A percentile compares a stretch with the other conserved stretches of the same genome.
phyloP scores from a whole-genome alignment of 2,113 vertebrate genomes.

The Pseudopodoces humilis region DNA sequence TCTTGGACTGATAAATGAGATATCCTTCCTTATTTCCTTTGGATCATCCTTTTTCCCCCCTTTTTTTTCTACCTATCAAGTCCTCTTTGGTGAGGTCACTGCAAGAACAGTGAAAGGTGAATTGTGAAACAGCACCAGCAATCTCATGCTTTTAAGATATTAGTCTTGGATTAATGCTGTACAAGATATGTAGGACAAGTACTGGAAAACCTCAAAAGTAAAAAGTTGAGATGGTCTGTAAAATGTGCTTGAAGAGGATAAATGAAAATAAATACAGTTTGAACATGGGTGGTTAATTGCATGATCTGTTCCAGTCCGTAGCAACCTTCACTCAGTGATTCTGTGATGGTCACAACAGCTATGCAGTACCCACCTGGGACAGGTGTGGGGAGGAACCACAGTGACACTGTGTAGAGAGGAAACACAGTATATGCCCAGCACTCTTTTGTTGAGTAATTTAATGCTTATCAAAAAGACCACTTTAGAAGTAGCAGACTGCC shows the following conservation, averaged over 20 bases:
- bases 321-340: neutral
- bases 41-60: neutral
- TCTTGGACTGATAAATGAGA: neutral
- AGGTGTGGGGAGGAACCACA: neutral
- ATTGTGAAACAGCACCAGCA: neutral
- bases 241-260: neutral
- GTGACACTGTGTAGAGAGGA: neutral
- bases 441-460: neutral
- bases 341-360: neutral
- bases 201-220: neutral
- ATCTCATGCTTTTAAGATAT: neutral
- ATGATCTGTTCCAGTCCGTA: neutral
- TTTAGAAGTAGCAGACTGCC: neutral
- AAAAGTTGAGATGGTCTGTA: neutral
- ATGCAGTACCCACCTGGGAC: neutral
- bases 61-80: neutral
- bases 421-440: rapidly evolving
- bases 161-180: neutral
- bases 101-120: neutral
- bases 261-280: neutral
- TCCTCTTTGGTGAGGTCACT: neutral
- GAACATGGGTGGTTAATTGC: neutral
- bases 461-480: neutral
- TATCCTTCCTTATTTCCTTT: neutral
- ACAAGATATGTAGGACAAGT: neutral